phyloP scores from a whole-genome alignment of 2,888 invertebrate genomes.

The Nebria salina region DNA sequence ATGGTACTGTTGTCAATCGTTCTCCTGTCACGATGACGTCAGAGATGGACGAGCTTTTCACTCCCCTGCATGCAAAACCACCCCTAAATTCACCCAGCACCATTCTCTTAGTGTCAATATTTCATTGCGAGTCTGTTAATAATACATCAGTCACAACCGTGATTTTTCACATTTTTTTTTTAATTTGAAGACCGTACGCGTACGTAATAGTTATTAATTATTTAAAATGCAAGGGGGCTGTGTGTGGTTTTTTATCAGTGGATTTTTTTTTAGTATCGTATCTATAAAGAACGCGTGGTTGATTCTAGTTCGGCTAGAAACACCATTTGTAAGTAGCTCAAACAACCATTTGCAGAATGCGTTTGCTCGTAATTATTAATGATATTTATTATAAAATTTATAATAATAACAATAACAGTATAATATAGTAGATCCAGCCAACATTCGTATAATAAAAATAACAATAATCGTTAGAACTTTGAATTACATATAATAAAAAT shows the following conservation, averaged over 20 bases:
- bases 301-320: no score
- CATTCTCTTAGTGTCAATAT: constrained; percentile 2
- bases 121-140: constrained; percentile 6
- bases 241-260: no score
- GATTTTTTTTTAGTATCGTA: no score
- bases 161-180: not conserved
- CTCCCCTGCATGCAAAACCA: not conserved
- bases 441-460: constrained; percentile 53
- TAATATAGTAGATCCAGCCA: constrained; percentile 46
- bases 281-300: no score
- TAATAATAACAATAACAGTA: constrained; percentile 49
- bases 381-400: constrained; percentile 27
- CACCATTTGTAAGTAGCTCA: no score
- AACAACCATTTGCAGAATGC: no score
- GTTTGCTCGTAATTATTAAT: no score
- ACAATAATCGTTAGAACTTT: constrained; percentile 60
- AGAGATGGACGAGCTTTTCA: constrained; percentile 3
- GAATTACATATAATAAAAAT: constrained; percentile 62
- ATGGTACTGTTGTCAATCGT: constrained; percentile 9
- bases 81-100: not conserved
- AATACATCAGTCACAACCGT: constrained; percentile 2
- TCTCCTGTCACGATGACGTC: constrained; percentile 10
- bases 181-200: no score
- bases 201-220: no score
- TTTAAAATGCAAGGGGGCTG: no score